These are phyloP conservation scores for Colius striatus DNA, from an alignment of 2,113 vertebrate species.

Conservation along the genomic window DNA sequence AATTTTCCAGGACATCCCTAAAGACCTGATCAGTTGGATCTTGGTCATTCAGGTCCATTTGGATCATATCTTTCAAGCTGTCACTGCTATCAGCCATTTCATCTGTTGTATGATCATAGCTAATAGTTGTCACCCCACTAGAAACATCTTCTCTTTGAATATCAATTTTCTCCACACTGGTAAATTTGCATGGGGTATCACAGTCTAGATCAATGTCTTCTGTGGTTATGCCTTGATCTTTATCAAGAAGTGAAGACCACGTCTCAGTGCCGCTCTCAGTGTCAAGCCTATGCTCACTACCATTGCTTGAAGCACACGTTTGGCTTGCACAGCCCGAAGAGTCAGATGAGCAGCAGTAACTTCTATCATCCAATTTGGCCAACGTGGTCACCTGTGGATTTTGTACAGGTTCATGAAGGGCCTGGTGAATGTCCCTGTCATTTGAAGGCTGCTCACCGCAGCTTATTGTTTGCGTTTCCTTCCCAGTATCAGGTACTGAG, in stretches of 20 bases:
- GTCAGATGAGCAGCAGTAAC: constrained; percentile 25
- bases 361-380: not conserved
- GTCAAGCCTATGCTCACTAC: not conserved
- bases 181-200: constrained; percentile 58
- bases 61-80: constrained; percentile 79
- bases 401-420: constrained; percentile 17
- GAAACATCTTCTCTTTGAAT: constrained; percentile 76
- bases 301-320: constrained; percentile 2
- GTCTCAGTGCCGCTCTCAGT: not conserved
- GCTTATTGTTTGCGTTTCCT: not conserved
- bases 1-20: constrained; percentile 79
- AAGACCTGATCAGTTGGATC: constrained; percentile 78
- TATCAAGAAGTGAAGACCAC: constrained; percentile 51
- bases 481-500: constrained; percentile 16
- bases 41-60: constrained; percentile 81
- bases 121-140: constrained; percentile 63
- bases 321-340: not conserved
- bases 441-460: not conserved
- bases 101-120: constrained; percentile 61
- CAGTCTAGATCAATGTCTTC: constrained; percentile 46
- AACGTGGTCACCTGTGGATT: not conserved
- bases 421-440: not conserved
- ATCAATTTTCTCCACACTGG: constrained; percentile 70
- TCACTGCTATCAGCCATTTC: constrained; percentile 74
- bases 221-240: constrained; percentile 35